Percentiles rank a stretch among this genome's conserved stretches.
These are phyloP conservation scores for Rhea americana DNA, from an alignment of 2,113 vertebrate species.

Conservation along the genomic window DNA sequence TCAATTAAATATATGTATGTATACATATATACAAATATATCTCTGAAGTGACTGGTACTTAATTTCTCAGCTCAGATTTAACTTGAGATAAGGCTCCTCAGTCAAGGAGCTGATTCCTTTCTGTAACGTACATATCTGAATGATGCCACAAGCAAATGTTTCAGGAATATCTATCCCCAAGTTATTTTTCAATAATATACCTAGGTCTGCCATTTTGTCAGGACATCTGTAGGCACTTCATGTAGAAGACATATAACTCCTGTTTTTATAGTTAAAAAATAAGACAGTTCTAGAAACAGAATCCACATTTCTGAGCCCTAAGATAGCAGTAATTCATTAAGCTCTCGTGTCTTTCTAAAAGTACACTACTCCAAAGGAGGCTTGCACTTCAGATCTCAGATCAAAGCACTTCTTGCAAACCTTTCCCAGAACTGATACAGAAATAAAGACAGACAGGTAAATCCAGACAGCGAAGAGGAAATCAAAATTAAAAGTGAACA, in stretches of 20 bases:
- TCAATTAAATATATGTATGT: not conserved
- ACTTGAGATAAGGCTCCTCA: not conserved
- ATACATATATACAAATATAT: not conserved
- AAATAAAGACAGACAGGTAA: not conserved
- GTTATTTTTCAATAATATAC: not conserved
- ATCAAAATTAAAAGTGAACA: not conserved
- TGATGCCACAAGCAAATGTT: not conserved
- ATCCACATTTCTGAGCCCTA: not conserved
- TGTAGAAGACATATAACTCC: not conserved
- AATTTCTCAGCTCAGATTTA: not conserved
- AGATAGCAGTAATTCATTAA: not conserved
- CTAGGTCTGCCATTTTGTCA: not conserved
- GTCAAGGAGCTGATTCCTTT: not conserved
- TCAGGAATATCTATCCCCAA: not conserved
- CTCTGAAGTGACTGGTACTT: not conserved
- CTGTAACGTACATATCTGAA: not conserved
- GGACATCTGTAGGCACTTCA: not conserved
- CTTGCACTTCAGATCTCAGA: not conserved
- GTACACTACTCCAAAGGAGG: not conserved
- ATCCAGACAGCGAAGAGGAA: not conserved
- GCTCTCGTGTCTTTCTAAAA: not conserved
- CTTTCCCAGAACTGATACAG: accelerated
- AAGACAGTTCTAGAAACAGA: not conserved
- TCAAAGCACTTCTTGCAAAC: not conserved
- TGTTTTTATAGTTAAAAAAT: not conserved